Conservation (phyloP, 2,888 invertebrate species). For the Tyria jacobaeae region DNA sequence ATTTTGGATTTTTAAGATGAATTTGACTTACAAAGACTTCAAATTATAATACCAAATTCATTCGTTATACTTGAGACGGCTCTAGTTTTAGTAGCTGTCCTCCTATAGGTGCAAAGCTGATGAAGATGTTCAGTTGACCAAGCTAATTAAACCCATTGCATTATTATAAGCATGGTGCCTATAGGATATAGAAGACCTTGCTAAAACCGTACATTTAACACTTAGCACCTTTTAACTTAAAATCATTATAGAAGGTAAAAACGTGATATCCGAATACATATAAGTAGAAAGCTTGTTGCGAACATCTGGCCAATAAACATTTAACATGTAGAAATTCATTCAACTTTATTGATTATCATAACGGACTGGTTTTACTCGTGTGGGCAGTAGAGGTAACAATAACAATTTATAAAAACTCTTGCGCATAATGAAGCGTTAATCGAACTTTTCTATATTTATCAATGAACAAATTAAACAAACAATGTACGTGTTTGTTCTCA, state of each 20-base stretch:
- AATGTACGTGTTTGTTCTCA: constrained; percentile 27
- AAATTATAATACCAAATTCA: no score
- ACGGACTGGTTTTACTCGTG: constrained; percentile 58
- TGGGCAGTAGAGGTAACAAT: constrained; percentile 52
- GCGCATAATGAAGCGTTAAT: constrained; percentile 38
- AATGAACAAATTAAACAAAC: constrained; percentile 37
- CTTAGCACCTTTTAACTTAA: constrained; percentile 6
- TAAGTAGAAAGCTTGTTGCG: constrained; percentile 62
- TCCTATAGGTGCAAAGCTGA: no score
- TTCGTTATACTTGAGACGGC: no score
- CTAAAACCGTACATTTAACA: no score
- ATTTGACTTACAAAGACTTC: no score
- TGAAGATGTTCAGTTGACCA: no score
- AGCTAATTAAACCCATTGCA: no score
- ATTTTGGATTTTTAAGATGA: no score
- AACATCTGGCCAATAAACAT: constrained; percentile 55
- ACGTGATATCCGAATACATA: constrained; percentile 37
- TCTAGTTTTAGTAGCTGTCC: no score
- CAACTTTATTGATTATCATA: constrained; percentile 63
- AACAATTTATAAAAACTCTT: constrained; percentile 37
- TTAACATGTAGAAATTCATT: constrained; percentile 50
- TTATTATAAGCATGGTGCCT: no score
- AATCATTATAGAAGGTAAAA: constrained; percentile 13
- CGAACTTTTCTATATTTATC: constrained; percentile 48
- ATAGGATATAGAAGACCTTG: no score